Percentiles rank a stretch among this genome's conserved stretches.
Conservation (phyloP, 2,113 vertebrate genomes). For the Microcebus lehilahytsara region DNA sequence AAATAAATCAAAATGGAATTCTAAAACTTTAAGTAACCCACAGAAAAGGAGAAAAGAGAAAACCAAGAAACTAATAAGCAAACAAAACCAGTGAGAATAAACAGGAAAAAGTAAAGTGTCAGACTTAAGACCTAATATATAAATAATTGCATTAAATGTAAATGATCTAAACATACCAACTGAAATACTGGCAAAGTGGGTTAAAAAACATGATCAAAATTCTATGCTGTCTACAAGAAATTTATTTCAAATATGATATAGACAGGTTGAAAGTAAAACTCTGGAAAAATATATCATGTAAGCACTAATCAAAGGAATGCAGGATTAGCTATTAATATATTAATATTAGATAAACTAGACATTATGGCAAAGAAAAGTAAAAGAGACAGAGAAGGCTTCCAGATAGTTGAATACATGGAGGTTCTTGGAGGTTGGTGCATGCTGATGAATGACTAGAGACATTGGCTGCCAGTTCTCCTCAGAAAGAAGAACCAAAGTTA, state of each 20-base stretch:
- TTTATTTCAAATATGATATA: not conserved
- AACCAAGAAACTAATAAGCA: not conserved
- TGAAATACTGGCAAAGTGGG: not conserved
- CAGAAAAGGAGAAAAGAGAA: not conserved
- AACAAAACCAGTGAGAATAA: not conserved
- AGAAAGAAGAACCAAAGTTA: too few relatives aligned
- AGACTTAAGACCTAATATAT: not conserved
- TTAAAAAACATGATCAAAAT: not conserved
- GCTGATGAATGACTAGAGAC: too few relatives aligned
- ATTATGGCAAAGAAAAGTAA: not conserved
- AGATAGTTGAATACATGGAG: too few relatives aligned
- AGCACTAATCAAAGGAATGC: not conserved
- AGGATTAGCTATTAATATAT: not conserved
- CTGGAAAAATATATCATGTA: not conserved
- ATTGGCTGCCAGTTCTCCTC: too few relatives aligned
- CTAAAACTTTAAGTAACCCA: not conserved
- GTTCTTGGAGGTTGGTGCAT: too few relatives aligned
- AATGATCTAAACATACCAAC: not conserved
- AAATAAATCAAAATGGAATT: not conserved
- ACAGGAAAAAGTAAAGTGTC: not conserved
- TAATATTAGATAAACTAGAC: not conserved
- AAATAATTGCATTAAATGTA: constrained; percentile 37
- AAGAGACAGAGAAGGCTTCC: not conserved
- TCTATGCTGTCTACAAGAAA: not conserved
- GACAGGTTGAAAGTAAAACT: not conserved